A percentile compares a stretch with the other conserved stretches of the same genome.
phyloP scores from a whole-genome alignment of 2,113 vertebrate genomes.

The Cheirogaleus medius region DNA sequence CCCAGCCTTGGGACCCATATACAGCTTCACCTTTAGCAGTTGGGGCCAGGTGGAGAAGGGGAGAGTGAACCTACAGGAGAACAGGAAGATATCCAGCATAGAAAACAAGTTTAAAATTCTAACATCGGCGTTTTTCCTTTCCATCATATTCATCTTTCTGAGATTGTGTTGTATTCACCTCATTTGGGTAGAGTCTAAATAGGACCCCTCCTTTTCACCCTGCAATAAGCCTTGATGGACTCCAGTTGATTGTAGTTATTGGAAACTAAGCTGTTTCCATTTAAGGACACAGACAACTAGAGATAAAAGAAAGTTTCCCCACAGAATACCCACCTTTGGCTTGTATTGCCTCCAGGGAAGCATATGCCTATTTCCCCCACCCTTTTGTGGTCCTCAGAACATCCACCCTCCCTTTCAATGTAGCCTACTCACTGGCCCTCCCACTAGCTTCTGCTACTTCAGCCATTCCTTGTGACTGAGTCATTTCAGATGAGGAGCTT shows the following conservation, averaged over 20 bases:
- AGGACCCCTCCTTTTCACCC: neutral
- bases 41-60: no score
- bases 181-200: neutral
- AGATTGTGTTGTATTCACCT: neutral
- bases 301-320: neutral
- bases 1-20: neutral
- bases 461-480: neutral
- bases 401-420: neutral
- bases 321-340: accelerated
- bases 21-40: neutral
- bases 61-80: neutral
- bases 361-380: no score
- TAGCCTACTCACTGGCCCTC: neutral
- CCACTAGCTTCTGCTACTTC: neutral
- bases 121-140: neutral
- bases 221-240: no score
- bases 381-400: neutral
- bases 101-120: neutral
- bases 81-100: neutral
- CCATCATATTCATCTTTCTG: neutral
- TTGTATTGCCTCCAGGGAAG: neutral
- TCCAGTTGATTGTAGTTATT: neutral
- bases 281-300: neutral
- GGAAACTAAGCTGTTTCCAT: neutral
- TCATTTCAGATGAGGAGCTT: neutral